Evolutionary conservation across 2,888 invertebrate species (phyloP).

Genomic region (Caenorhabditis japonica): DNA sequence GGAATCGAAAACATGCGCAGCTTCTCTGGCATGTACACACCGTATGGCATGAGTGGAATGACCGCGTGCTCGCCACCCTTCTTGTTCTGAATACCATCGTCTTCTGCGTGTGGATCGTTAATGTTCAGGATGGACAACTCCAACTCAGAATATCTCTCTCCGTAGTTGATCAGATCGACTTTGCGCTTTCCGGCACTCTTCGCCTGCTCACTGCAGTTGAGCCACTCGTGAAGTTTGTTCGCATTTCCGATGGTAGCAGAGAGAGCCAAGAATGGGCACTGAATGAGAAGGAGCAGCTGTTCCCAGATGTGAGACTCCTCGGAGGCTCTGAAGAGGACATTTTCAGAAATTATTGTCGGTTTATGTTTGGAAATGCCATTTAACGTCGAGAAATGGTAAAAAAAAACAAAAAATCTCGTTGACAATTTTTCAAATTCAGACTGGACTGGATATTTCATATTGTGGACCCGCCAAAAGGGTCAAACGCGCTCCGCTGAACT

Average conservation of each 20-base stretch:
- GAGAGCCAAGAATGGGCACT: slow-evolving; percentile 75
- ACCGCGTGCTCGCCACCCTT: slow-evolving; percentile 25
- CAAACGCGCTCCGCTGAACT: no score
- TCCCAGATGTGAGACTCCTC: slow-evolving; percentile 75
- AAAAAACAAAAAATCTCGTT: no score
- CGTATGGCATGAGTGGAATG: slow-evolving; percentile 72
- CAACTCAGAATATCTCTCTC: slow-evolving; percentile 75
- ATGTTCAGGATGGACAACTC: slow-evolving; percentile 73
- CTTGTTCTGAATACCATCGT: slow-evolving; percentile 31
- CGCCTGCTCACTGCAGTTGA: slow-evolving; percentile 65
- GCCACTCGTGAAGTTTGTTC: slow-evolving; percentile 71
- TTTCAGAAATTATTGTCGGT: no score
- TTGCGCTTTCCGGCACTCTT: slow-evolving; percentile 67
- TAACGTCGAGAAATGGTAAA: no score
- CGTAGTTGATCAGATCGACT: slow-evolving; percentile 69
- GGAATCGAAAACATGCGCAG: slow-evolving; percentile 75
- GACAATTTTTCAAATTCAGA: no score
- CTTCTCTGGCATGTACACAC: slow-evolving; percentile 76
- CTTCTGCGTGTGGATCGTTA: slow-evolving; percentile 52
- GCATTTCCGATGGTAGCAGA: slow-evolving; percentile 76
- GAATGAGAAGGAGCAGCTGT: slow-evolving; percentile 74
- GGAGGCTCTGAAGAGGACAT: slow-evolving; percentile 59
- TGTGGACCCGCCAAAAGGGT: no score
- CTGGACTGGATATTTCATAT: no score
- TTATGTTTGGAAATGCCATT: no score